Evolutionary conservation across 1,140 invertebrate species (phyloP), one percentile per base, ranked within the genome.

Genomic region (Drosophila setifemur): DNA sequence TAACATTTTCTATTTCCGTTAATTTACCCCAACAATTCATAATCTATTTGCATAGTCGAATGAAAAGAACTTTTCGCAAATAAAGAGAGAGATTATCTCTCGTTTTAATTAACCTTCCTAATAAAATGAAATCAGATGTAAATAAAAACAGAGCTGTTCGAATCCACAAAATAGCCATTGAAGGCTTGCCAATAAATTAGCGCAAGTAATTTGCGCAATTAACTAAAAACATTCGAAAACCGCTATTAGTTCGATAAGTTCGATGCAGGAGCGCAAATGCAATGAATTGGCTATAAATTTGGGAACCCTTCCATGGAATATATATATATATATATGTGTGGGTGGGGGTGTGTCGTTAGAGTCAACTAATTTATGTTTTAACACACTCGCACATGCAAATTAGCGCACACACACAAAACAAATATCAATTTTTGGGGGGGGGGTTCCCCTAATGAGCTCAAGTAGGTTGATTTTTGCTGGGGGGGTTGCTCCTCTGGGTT

Each of bases 351-450:
- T 64, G 50, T 21, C 21, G 21, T 25, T 40, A 43, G 31, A 31
- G 48, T 53, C 55, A 52, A 64, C 54, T 69, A 73, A 83, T 83
- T 83, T 83, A 83, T 83, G 79, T 61, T 82, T 73, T 60, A 61
- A 60, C 78, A 73, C 52, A 77, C 61, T 83, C 69, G 58, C 78
- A 83, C 74, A 78, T 83, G 79, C 71, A 83, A 83, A 83, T 83
- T 83, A 79, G 79, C 74, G n/a, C n/a, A 14, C 55, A 49, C 60
- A 29, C 57, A 64, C 43, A 53, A 35, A 57, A 64, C 33, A 52
- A 70, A 50, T 64, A 57, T 52, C 72, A 69, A 64, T 55, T 69
- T 64, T 53, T 35, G 21, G n/a, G 26, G 26, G n/a, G 5, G 16
- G 45, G 6, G 35, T 21, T 53, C 33, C 31, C 66, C 54, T 78